Base-by-base conservation (phyloP, 2,113 vertebrate species). In the Menura novaehollandiae region DNA sequence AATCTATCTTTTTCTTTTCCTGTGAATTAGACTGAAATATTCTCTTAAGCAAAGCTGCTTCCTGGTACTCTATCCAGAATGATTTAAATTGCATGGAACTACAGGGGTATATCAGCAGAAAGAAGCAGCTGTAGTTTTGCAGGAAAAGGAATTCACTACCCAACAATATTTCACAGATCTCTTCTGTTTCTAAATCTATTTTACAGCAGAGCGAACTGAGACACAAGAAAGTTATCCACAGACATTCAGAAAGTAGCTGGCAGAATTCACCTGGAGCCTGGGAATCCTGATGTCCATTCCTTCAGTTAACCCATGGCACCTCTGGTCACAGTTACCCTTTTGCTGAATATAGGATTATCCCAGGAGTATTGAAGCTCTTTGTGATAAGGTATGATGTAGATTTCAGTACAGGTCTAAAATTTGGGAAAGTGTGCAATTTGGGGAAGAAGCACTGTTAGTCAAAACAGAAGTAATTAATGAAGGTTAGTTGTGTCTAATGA, bases 171-270 rank as follows among this genome's bases (percentile, higher is more conserved):
- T 93, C n/a, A 73, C 43, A 58, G 15, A 49, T 81, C 60, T 81
- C 26, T 88, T 81, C 59, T 80, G 28, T 77, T 89, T 90, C 88
- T 91, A 77, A 77, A 92, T 91, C 71, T 88, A 2, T 93, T 95
- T 91, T 79, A 47, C 74, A 95, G 91, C 76, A 68, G 15, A 89
- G 49, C 33, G 52, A 84, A 37, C 30, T 49, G 78, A 28, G 20
- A 49, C 59, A 74, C 15, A 74, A 68, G 56, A 13, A 80, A 67
- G 24, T 41, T 63, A 68, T 23, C 66, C 9, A 37, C 27, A 85
- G 39, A 14, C 11, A 2, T 72, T 47, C 60, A 81, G 51, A 73
- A 64, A 66, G 37, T 24, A 83, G 55, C 46, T 82, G 53, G 44
- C 32, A 87, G 75, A 76, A 53, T 46, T 69, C n/a, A 80, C 43